Percentiles rank a stretch among this genome's conserved stretches.
Conservation (phyloP, 2,113 vertebrate species). For the Centropus unirufus region DNA sequence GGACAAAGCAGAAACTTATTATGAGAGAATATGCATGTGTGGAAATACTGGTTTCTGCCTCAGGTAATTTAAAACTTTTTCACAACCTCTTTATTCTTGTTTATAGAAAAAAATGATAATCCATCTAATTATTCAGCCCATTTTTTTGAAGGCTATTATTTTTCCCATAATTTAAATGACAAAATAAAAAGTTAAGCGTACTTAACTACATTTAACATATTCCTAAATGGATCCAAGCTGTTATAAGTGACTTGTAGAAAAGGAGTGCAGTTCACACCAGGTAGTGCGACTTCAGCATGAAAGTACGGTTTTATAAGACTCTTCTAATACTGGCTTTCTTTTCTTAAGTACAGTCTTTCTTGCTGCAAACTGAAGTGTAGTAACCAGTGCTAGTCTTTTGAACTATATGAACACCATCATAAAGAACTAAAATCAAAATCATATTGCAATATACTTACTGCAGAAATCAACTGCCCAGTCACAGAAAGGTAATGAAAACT, state of each 20-base stretch:
- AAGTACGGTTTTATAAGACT: not conserved
- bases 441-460: not conserved
- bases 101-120: not conserved
- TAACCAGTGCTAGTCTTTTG: not conserved
- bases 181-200: not conserved
- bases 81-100: not conserved
- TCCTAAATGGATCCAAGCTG: not conserved
- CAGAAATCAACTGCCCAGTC: not conserved
- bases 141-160: not conserved
- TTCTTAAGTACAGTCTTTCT: not conserved
- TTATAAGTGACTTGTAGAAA: not conserved
- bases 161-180: not conserved
- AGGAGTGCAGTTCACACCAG: not conserved
- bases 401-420: not conserved
- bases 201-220: not conserved
- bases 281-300: not conserved
- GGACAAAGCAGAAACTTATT: not conserved
- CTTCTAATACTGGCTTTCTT: not conserved
- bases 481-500: not conserved
- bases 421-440: not conserved
- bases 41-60: not conserved
- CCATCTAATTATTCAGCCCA: not conserved
- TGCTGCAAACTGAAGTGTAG: not conserved
- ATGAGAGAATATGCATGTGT: not conserved
- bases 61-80: not conserved